Conservation (phyloP, 1,140 invertebrate genomes). For the Calliopsis andreniformis region DNA sequence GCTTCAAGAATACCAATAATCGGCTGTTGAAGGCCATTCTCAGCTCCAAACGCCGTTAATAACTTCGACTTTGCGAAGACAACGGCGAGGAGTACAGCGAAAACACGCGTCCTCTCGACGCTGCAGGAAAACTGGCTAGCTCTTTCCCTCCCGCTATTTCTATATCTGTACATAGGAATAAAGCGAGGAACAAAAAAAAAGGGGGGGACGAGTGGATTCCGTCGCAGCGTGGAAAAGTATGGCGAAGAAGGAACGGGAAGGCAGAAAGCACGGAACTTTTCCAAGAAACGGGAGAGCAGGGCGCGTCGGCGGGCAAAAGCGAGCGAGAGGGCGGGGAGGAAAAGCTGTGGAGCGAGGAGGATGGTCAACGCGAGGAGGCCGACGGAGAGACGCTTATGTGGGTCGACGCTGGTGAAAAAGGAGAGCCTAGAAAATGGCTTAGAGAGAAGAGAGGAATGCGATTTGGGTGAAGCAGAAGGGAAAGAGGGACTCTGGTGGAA, state of each 20-base stretch:
- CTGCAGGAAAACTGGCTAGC: neutral
- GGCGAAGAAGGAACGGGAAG: conserved; percentile 33
- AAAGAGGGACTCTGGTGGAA: conserved; percentile 31
- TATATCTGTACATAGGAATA: conserved; percentile 2
- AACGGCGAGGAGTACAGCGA: neutral
- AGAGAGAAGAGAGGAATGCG: conserved; percentile 45
- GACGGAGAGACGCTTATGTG: conserved; percentile 25
- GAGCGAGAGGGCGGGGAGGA: neutral
- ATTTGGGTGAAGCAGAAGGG: conserved; percentile 45
- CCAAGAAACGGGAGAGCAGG: conserved; percentile 53
- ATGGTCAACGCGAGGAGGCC: neutral
- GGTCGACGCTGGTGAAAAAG: neutral
- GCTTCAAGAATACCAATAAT: neutral
- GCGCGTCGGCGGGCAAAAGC: conserved; percentile 17
- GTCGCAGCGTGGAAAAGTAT: conserved; percentile 44
- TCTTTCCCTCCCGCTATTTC: conserved; percentile 12
- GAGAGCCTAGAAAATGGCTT: conserved; percentile 43
- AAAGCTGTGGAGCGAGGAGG: conserved; percentile 1
- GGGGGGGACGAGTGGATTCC: conserved; percentile 36
- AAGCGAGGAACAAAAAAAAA: conserved; percentile 18
- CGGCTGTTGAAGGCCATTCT: neutral
- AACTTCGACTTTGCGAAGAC: neutral
- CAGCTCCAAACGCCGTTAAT: neutral
- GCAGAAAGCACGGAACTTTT: conserved; percentile 57
- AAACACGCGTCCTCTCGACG: conserved; percentile 2